Evolutionary conservation across 2,797 vertebrate genomes (phyloP).

Genomic region (Xiphorhynchus erythropygius): DNA sequence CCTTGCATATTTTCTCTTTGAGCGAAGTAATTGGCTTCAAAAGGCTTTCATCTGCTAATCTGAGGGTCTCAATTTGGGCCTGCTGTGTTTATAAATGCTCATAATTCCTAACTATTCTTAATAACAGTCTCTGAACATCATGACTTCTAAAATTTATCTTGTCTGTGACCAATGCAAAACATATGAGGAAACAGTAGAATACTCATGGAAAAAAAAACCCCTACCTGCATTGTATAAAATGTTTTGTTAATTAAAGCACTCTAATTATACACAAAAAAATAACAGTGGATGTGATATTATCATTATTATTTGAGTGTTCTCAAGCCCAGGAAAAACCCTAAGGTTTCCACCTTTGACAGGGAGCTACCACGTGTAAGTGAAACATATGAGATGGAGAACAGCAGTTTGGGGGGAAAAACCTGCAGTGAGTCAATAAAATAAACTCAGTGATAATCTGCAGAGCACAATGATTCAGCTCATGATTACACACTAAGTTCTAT

Average conservation of each 20-base stretch:
- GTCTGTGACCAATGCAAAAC: conserved; percentile 20
- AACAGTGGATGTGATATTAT: neutral
- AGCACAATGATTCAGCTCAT: neutral
- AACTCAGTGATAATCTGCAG: neutral
- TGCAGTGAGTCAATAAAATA: neutral
- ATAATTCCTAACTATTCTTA: conserved; percentile 15
- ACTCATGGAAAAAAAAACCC: neutral
- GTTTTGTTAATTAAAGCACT: neutral
- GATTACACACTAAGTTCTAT: neutral
- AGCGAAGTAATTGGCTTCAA: neutral
- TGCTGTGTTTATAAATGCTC: conserved; percentile 45
- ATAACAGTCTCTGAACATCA: conserved; percentile 36
- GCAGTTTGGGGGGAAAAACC: neutral
- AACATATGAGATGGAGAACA: neutral
- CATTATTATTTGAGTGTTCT: neutral
- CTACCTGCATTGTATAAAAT: neutral
- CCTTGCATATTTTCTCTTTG: conserved; percentile 3
- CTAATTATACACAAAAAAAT: neutral
- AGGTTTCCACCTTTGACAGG: neutral
- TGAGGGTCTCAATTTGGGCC: conserved; percentile 2
- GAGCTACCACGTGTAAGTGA: neutral
- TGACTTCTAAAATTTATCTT: conserved; percentile 36
- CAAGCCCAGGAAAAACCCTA: neutral
- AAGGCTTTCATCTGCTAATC: conserved; percentile 32
- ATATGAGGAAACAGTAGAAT: conserved; percentile 39